Evolutionary conservation across 1,140 invertebrate genomes (phyloP), one percentile per base, ranked within the genome.

Genomic region (Semibalanus balanoides): DNA sequence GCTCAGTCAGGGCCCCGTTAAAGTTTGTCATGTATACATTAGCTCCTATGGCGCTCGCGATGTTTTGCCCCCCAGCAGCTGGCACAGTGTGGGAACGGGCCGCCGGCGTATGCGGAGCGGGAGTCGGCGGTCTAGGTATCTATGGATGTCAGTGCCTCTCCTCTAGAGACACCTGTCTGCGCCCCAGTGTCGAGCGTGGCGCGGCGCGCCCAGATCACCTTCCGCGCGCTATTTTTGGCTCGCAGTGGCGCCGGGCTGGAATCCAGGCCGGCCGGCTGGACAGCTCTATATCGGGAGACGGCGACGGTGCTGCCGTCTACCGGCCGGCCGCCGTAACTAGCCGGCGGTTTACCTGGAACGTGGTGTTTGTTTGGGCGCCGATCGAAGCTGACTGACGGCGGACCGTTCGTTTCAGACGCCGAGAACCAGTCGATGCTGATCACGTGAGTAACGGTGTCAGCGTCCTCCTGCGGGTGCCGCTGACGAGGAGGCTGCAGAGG

Each of bases 381-480:
- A 17, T 17, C 5, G 17, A 17, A 40, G 35, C 5, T 7, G 5
- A 64, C 11, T 64, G 51, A 3, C 51, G 51, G 51, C 51, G 51
- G 1, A 25, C 11, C 51, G 51, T 64, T 25, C 1, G 35, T 80
- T 78, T 25, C 79, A 81, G 81, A 81, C 75, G 74, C 77, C 75
- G 81, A 82, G 76, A 81, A 82, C 79, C 81, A 82, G 80, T 82
- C 81, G 43, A 82, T 82, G 81, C 76, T 82, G 77, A 82, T 82
- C 75, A 82, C 81, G 81, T 82, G 76, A 81, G 81, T 81, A 40
- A 74, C 25, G 5, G 69, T n/a, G n/a, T n/a, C n/a, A n/a, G n/a
- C n/a, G n/a, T n/a, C n/a, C n/a, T n/a, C n/a, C n/a, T n/a, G 43
- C 72, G 31, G n/a, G 40, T 5, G 35, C 35, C 5, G 5, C 35